Conservation (phyloP, 2,113 vertebrate genomes). For the Nannospalax galili region DNA sequence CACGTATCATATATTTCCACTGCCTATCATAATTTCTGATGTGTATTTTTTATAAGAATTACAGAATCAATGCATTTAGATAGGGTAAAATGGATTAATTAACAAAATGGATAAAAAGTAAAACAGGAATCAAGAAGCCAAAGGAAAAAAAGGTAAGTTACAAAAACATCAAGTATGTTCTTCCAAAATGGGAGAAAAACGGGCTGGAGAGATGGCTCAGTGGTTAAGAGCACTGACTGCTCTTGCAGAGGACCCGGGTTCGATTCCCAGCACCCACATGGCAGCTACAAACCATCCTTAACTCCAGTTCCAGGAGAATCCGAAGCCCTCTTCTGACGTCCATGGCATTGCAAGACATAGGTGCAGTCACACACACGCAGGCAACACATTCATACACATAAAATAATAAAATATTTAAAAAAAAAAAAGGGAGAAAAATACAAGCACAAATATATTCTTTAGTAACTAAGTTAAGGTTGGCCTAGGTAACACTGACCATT, state of each 20-base stretch:
- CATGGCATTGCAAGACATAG: no score
- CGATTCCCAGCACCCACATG: no score
- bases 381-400: no score
- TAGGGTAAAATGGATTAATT: background rate
- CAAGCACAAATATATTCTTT: background rate
- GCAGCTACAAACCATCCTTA: no score
- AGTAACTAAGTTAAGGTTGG: background rate
- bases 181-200: background rate
- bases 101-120: slow-evolving; percentile 30
- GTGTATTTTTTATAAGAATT: background rate
- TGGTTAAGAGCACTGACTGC: no score
- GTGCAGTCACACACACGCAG: no score
- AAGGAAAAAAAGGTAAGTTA: background rate
- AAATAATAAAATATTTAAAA: no score
- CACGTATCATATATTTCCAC: background rate
- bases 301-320: no score
- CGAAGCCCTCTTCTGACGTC: no score
- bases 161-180: slow-evolving; percentile 7
- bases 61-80: background rate
- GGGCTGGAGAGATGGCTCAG: no score
- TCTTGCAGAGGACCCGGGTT: no score
- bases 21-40: background rate
- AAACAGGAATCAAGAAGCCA: slow-evolving; percentile 35
- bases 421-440: background rate
- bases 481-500: slow-evolving; percentile 5